Evolutionary conservation across 2,888 invertebrate genomes (phyloP), one percentile per base, ranked within the genome.

Genomic region (Drosophila austrosaltans): DNA sequence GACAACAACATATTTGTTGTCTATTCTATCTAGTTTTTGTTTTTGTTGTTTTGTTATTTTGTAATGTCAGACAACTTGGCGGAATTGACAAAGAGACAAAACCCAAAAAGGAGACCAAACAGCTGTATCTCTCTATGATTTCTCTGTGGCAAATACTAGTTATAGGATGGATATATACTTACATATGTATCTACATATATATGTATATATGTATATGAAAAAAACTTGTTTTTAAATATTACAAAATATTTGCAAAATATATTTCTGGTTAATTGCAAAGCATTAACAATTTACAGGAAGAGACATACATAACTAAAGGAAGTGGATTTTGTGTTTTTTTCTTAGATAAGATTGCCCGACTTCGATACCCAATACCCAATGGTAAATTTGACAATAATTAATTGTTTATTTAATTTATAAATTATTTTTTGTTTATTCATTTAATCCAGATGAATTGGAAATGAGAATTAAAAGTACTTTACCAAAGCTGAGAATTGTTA

Each of bases 221-320:
- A 60, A 42, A 42, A 75, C 65, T 63, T 54, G 63, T 73, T 73
- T 73, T 73, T 61, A 3, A 16, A 40, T 62, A 30, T 59, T 75
- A 65, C 74, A 65, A 70, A 65, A 42, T 48, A 67, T 28, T 53
- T 53, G 57, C 12, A 54, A 61, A 36, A 36, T 36, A 53, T 64
- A 32, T 66, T 57, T 63, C 63, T 57, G 57, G 67, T 69, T 73
- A 79, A 66, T 22, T 22, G 60, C 53, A 62, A 36, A 58, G 63
- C 68, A 16, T 16, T 16, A 53, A 30, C 62, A 67, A 25, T 48
- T 53, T 30, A 28, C 48, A 32, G 32, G 22, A 10, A 53, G 4
- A 30, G 36, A 16, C 12, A 53, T 48, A 16, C 16, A 16, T 16
- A 16, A 16, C 48, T 16, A 36, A 57, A 12, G 7, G 40, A n/a